Evolutionary conservation across 2,888 invertebrate species (phyloP).

Genomic region (Hypena proboscidalis): DNA sequence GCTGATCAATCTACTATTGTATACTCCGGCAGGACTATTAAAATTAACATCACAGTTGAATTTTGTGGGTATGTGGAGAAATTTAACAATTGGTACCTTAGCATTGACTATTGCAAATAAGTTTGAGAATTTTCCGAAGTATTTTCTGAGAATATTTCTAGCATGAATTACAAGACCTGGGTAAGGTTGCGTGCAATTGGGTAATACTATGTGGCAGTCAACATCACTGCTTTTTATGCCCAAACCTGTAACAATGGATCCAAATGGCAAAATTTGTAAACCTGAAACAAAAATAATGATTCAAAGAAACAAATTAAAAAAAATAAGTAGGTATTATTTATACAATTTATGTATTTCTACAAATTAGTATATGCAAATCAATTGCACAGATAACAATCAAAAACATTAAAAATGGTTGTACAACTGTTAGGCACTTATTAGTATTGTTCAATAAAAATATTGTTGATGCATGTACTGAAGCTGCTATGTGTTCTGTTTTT

Average conservation of each 20-base stretch:
- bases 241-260: slow-evolving; percentile 89
- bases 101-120: slow-evolving; percentile 87
- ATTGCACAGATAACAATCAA: no score
- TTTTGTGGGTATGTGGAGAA: slow-evolving; percentile 85
- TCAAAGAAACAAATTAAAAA: no score
- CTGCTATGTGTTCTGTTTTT: no score
- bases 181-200: slow-evolving; percentile 36
- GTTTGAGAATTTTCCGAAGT: slow-evolving; percentile 70
- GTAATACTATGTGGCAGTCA: slow-evolving; percentile 87
- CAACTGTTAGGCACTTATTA: no score
- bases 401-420: no score
- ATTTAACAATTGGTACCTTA: slow-evolving; percentile 91
- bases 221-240: slow-evolving; percentile 89
- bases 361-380: no score
- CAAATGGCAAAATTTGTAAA: slow-evolving; percentile 85
- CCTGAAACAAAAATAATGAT: slow-evolving; percentile 64
- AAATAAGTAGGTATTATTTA: no score
- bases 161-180: slow-evolving; percentile 49
- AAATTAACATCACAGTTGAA: slow-evolving; percentile 90
- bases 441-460: no score
- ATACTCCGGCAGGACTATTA: slow-evolving; percentile 87
- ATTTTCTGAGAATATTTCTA: slow-evolving; percentile 63
- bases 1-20: slow-evolving; percentile 87
- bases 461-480: no score
- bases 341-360: no score